Base-by-base conservation (phyloP, 2,888 invertebrate genomes). In the Epistrophella euchroma region DNA sequence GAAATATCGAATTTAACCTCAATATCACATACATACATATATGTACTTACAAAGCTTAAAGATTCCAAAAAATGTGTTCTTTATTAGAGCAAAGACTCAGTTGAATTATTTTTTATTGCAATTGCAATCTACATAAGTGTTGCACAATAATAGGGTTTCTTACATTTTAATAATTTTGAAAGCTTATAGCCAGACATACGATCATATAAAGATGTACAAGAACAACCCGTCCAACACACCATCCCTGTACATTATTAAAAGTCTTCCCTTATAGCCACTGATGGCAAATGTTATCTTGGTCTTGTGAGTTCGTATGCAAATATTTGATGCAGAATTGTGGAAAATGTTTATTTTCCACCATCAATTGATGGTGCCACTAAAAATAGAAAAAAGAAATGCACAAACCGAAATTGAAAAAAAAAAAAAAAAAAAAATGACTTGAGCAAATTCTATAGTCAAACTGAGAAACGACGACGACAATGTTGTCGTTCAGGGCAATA, bases 131-230 rank as follows among this genome's bases (percentile, higher is more conserved):
- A 37, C 45, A 55, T 74, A 74, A 77, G 82, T 73, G 45, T 55
- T 25, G 17, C 7, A 25, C 45, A 22, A 43, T 55, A 73, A 40
- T 68, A 37, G 52, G 72, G 15, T 85, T 76, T 80, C n/a, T 32
- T 15, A 55, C 55, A 73, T 76, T 50, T 85, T 76, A 85, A 85
- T 85, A 80, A 80, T 76, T 76, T 35, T 70, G 55, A 85, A 70
- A 78, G 78, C 77, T 35, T 64, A 73, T 40, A 32, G 50, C 32
- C 47, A 66, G 47, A 32, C 35, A 15, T 19, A 11, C 17, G 4
- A 17, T 10, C 11, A 2, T 2, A 2, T 19, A 9, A 7, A 35
- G 10, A 43, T 40, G 10, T 35, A 32, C 60, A 74, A 50, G 50
- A 56, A 45, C 71, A n/a, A n/a, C 71, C n/a, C 56, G 22, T 19